Evolutionary conservation across 2,113 vertebrate species (phyloP).

Genomic region (Euleptes europaea): DNA sequence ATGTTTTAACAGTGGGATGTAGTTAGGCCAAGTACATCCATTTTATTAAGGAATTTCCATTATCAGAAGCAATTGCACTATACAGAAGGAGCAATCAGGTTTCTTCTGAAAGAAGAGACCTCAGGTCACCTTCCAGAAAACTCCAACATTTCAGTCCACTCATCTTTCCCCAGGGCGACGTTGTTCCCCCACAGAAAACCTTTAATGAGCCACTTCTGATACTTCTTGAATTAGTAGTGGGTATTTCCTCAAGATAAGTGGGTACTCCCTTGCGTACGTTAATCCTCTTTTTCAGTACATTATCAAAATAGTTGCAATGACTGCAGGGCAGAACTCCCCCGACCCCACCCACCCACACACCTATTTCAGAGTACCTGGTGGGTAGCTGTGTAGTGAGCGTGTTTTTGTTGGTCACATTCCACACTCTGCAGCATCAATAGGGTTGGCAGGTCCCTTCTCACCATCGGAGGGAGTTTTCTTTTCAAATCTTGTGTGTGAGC

Average conservation of each 20-base stretch:
- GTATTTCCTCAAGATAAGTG: no score
- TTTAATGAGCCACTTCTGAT: constrained; percentile 6
- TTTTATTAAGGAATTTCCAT: not conserved
- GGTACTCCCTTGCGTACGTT: not conserved
- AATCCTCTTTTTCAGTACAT: not conserved
- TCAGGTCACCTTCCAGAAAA: not conserved
- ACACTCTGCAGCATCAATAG: not conserved
- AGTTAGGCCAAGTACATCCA: not conserved
- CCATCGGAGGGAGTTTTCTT: no score
- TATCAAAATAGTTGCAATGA: not conserved
- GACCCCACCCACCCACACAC: no score
- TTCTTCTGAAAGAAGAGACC: not conserved
- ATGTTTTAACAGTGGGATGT: not conserved
- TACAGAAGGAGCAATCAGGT: not conserved
- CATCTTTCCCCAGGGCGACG: not conserved
- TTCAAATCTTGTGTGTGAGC: no score
- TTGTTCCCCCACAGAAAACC: constrained; percentile 12
- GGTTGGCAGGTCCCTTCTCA: no score
- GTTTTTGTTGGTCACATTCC: not conserved
- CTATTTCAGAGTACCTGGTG: no score
- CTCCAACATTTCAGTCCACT: not conserved
- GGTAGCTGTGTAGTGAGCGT: not conserved
- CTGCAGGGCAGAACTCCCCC: not conserved
- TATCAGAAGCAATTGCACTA: not conserved
- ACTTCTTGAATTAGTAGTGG: not conserved